Evolutionary conservation across 2,113 vertebrate species (phyloP).

Genomic region (Spermophilus dauricus): DNA sequence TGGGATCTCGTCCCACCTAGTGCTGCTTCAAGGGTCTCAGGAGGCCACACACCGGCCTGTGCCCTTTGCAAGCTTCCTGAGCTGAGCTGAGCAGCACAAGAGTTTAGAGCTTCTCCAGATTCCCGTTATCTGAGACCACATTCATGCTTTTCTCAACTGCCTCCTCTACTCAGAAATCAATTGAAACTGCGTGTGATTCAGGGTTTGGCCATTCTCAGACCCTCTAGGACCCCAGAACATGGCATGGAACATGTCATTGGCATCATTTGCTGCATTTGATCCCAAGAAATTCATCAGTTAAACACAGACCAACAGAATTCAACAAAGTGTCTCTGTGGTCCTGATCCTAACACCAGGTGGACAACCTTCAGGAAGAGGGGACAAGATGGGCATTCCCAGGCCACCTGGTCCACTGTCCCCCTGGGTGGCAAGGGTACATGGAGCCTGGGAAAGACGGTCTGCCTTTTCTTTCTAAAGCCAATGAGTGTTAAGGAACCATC

Average conservation of each 20-base stretch:
- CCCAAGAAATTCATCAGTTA: not conserved
- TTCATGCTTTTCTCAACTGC: not conserved
- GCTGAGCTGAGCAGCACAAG: not conserved
- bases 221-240: not conserved
- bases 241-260: no score
- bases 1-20: not conserved
- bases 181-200: not conserved
- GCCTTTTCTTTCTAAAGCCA: not conserved
- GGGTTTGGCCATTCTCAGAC: no score
- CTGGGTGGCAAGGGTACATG: not conserved
- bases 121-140: not conserved
- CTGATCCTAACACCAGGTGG: not conserved
- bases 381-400: not conserved
- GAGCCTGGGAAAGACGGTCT: not conserved
- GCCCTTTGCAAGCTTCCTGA: not conserved
- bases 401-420: not conserved
- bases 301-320: not conserved
- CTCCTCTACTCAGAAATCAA: not conserved
- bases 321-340: not conserved
- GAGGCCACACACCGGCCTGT: not conserved
- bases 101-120: not conserved
- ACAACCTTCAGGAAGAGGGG: not conserved
- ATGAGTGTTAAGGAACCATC: not conserved
- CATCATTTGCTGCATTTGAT: no score
- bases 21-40: not conserved